Conservation (phyloP, 2,113 vertebrate genomes). For the Oncorhynchus tshawytscha region DNA sequence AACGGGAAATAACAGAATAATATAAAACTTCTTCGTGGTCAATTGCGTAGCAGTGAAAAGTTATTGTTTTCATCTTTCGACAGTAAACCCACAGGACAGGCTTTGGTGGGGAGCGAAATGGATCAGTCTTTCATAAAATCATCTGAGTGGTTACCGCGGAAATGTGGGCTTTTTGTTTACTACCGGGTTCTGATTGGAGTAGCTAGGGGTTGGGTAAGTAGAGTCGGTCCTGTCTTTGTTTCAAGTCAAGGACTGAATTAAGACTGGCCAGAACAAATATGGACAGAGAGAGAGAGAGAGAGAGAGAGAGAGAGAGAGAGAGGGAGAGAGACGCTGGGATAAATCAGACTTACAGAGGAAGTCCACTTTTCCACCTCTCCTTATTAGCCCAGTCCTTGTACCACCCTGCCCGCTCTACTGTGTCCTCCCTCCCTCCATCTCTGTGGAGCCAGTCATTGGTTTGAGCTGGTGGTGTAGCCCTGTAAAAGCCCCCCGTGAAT, state of each 20-base stretch:
- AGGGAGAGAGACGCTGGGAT: constrained; percentile 11
- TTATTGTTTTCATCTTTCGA: constrained; percentile 20
- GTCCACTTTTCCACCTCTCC: constrained; percentile 6
- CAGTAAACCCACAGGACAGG: constrained; percentile 44
- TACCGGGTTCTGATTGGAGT: constrained; percentile 27
- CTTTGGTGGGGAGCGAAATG: constrained; percentile 46
- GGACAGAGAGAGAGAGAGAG: constrained; percentile 6
- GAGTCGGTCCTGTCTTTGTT: constrained; percentile 41
- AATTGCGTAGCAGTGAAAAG: constrained; percentile 43
- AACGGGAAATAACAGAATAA: constrained; percentile 19
- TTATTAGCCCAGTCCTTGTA: constrained; percentile 29
- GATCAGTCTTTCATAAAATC: constrained; percentile 45
- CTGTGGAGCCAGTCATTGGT: background rate
- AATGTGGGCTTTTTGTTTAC: constrained; percentile 21
- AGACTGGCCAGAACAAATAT: constrained; percentile 18
- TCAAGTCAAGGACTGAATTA: constrained; percentile 27
- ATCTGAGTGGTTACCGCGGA: constrained; percentile 9
- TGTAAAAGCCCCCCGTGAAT: constrained; percentile 29
- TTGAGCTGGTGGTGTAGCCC: constrained; percentile 19
- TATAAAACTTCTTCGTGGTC: constrained; percentile 44
- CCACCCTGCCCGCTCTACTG: background rate
- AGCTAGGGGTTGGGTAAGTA: background rate
- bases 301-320: constrained; percentile 7
- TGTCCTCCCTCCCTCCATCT: constrained; percentile 2
- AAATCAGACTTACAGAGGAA: constrained; percentile 27